phyloP scores from a whole-genome alignment of 2,797 vertebrate genomes.

The Chromis chromis region DNA sequence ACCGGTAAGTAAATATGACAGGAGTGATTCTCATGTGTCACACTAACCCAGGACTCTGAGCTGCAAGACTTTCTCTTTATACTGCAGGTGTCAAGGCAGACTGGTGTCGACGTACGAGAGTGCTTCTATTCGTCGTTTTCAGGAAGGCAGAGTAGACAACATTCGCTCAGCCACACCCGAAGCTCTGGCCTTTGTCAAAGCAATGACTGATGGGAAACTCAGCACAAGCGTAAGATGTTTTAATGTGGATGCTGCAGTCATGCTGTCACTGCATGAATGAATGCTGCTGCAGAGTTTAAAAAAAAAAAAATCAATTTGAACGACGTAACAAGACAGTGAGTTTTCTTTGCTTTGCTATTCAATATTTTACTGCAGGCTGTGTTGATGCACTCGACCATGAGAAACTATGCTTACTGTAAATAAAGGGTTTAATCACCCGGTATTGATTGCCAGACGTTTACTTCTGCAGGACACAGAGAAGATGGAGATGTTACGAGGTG shows the following conservation, averaged over 20 bases:
- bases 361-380: conserved; percentile 14
- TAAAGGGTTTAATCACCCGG: conserved; percentile 34
- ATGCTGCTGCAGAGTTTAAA: background rate
- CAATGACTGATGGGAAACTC: conserved; percentile 84
- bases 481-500: conserved; percentile 87
- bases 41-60: background rate
- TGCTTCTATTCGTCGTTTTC: conserved; percentile 92
- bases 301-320: conserved; percentile 13
- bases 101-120: conserved; percentile 94
- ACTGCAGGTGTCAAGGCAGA: conserved; percentile 79
- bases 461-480: conserved; percentile 88
- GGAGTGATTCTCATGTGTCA: background rate
- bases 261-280: conserved; percentile 13
- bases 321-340: background rate
- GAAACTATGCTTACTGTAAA: conserved; percentile 23
- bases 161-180: conserved; percentile 94
- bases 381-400: conserved; percentile 3
- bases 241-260: background rate
- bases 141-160: conserved; percentile 93
- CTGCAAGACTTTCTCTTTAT: background rate
- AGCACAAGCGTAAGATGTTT: conserved; percentile 63
- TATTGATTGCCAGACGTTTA: conserved; percentile 40
- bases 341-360: background rate
- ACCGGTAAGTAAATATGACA: conserved; percentile 83
- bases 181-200: conserved; percentile 89